Evolutionary conservation across 1,140 invertebrate species (phyloP), one percentile per base, ranked within the genome.

Genomic region (Myzus persicae): DNA sequence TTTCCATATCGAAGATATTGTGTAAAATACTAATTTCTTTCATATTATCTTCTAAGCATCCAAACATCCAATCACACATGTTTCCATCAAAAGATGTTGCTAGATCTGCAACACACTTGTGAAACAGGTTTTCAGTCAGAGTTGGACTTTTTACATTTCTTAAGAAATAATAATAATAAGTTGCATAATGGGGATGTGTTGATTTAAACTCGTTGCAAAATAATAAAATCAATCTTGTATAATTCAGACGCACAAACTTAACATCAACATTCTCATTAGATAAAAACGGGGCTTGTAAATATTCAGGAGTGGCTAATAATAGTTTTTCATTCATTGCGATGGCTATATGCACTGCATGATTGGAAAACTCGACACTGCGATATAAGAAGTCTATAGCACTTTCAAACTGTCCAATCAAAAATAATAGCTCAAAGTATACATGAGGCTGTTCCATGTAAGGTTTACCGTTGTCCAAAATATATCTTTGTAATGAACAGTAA

Each of bases 381-480:
- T 98, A 97, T 51, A 99, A 95, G 95, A 99, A 99, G 95, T 99
- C 98, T 88, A 99, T 97, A 4, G 98, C 99, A 3, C 98, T 97
- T 95, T 99, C 99, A 96, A 99, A 99, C 94, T 99, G 99, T 3
- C 98, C 98, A 87, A 98, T 99, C 7, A 99, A 95, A 88, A 98
- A 96, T 14, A 99, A 95, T 92, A 99, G 97, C 96, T 99, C 97
- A 95, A 98, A 98, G 95, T 99, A 99, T 0, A 99, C 96, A 94
- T 98, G 97, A 1, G 98, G 98, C 94, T 99, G 98, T 93, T 99
- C 97, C 24, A 31, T 84, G 14, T 93, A 93, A 40, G 91, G 81
- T 48, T 93, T 85, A 31, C 91, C 91, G 7, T 85, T 81, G 81
- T 93, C 91, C 24, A 93, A 85, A 42, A 93, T 40, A n/a, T 93